phyloP scores from a whole-genome alignment of 2,888 invertebrate species.

The Physocephala rufipes region DNA sequence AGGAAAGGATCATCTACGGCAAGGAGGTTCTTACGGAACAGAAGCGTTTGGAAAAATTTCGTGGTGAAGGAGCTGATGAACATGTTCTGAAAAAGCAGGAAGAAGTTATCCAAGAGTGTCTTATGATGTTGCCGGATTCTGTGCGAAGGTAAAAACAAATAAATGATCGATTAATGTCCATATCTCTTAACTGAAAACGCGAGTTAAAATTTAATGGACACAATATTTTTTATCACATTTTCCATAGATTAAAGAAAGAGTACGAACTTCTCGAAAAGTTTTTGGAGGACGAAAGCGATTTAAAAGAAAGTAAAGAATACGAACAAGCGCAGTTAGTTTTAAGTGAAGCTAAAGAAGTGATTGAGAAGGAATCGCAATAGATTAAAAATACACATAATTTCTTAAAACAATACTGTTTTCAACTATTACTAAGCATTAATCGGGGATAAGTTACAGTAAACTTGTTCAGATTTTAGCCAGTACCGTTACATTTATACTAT shows the following conservation, averaged over 20 bases:
- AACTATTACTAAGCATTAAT: slow-evolving; percentile 12
- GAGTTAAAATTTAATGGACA: neutral
- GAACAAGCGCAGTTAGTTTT: slow-evolving; percentile 74
- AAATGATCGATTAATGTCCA: neutral
- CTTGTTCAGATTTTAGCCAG: neutral
- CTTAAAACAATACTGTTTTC: slow-evolving; percentile 18
- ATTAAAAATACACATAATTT: slow-evolving; percentile 23
- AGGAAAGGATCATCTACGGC: slow-evolving; percentile 88
- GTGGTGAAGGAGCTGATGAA: slow-evolving; percentile 80
- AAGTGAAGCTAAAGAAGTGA: slow-evolving; percentile 71
- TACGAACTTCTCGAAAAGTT: slow-evolving; percentile 78
- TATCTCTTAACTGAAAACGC: neutral
- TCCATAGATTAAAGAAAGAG: slow-evolving; percentile 74
- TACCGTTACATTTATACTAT: no score
- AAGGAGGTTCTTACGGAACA: slow-evolving; percentile 82
- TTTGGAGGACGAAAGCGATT: slow-evolving; percentile 78
- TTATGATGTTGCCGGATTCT: slow-evolving; percentile 94
- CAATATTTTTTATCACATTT: slow-evolving; percentile 31
- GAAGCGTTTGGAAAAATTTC: slow-evolving; percentile 78
- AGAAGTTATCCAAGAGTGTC: slow-evolving; percentile 86
- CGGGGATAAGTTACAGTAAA: neutral
- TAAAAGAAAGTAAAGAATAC: slow-evolving; percentile 79
- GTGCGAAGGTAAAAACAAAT: slow-evolving; percentile 72
- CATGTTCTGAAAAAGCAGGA: slow-evolving; percentile 84
- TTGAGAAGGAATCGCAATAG: slow-evolving; percentile 42